Evolutionary conservation across 1,140 invertebrate species (phyloP), one percentile per base, ranked within the genome.

Genomic region (Diachasma alloeum): DNA sequence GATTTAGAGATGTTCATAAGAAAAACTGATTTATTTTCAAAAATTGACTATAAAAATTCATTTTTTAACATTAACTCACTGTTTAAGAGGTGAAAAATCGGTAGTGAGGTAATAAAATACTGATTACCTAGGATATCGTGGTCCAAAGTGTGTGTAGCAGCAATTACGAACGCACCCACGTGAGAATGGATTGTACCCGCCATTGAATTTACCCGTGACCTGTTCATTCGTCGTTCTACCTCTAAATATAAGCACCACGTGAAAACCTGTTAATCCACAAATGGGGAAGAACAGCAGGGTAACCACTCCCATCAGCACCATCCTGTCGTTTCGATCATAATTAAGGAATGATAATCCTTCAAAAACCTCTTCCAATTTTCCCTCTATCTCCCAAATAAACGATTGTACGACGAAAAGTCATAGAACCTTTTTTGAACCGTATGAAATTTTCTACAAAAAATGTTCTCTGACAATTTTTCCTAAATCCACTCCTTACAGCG

Each of bases 171-270:
- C 94, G 87, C 97, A 99, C 48, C 97, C 97, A 87, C 94, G 92
- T 6, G 96, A 97, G 90, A 99, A 99, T 72, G 98, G 98, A 93
- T 99, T 99, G 87, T 96, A 97, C 26, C 97, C 97, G 70, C 97
- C 97, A 87, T 97, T 96, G 91, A 99, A 99, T 92, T 99, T 99
- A 48, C 97, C 97, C 4, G 98, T 99, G 39, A 99, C 97, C 92
- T 99, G 98, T 91, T 99, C 99, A 91, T 99, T 99, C 75, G 99
- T 99, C n/a, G 99, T 99, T 75, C 98, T 93, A n/a, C 98, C 99
- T 83, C 97, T 92, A 15, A 97, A 96, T 53, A 99, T 97, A 76
- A 99, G 92, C 80, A 99, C 94, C 90, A 99, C 95, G 89, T 99
- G 98, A 91, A 99, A 99, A 70, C 96, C 96, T 75, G 98, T 99